phyloP scores from a whole-genome alignment of 1,140 invertebrate genomes.

The Adoxophyes honmai region DNA sequence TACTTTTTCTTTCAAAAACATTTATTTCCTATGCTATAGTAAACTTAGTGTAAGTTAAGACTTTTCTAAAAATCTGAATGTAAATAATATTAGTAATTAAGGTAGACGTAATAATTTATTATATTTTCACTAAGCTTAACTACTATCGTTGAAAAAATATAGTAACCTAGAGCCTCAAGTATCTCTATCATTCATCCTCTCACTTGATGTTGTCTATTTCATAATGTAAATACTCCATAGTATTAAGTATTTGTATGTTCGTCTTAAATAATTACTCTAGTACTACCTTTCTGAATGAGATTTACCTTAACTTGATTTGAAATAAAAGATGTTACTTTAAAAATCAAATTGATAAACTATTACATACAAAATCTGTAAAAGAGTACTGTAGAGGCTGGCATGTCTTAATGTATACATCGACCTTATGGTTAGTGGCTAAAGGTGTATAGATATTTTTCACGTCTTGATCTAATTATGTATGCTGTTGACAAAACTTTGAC shows the following conservation, averaged over 20 bases:
- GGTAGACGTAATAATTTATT: conserved; percentile 57
- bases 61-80: not conserved
- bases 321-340: not conserved
- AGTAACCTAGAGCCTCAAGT: conserved; percentile 13
- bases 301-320: conserved; percentile 3
- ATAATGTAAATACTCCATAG: conserved; percentile 3
- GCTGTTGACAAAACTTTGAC: no score
- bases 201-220: conserved; percentile 5
- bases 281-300: conserved; percentile 9
- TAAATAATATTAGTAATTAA: conserved; percentile 21
- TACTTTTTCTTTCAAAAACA: conserved; percentile 18
- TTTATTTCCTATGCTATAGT: not conserved
- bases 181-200: conserved; percentile 4
- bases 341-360: not conserved
- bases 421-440: no score
- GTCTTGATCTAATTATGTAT: no score
- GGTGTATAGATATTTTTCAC: no score
- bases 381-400: no score
- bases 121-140: conserved; percentile 57
- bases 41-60: not conserved
- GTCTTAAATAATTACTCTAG: not conserved
- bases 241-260: conserved; percentile 1
- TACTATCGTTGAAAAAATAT: conserved; percentile 21
- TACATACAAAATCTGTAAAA: no score
- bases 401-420: no score